Evolutionary conservation across 1,140 invertebrate genomes (phyloP), one percentile per base, ranked within the genome.

Genomic region (Cardiocondyla obscurior): DNA sequence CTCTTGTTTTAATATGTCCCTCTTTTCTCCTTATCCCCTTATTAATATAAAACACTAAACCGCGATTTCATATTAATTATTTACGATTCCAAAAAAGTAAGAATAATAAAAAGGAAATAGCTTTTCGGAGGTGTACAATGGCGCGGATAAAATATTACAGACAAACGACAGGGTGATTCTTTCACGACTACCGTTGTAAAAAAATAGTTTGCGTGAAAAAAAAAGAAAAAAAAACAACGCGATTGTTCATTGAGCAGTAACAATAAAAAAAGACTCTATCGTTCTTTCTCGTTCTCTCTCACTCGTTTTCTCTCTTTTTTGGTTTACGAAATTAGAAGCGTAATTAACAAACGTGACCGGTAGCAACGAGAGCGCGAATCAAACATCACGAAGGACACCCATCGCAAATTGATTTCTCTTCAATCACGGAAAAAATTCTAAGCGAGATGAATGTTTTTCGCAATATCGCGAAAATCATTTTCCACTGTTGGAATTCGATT

Each of bases 351-450:
- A 53, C 33, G 49, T 22, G 22, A 14, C 22, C 16, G 70, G 39
- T 67, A 67, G 22, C 49, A 53, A 39, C 62, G 33, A 51, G 33
- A 51, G 62, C 49, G 36, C 62, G 51, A 55, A 69, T 79, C 74
- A 53, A 67, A 79, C 36, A 39, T 14, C 62, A 62, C 74, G 22
- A 69, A 55, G 46, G 49, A 69, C 33, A 67, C 36, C 62, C 46
- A 69, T 69, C 33, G 74, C 49, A 16, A 79, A 79, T 79, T 79
- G 62, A 79, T 79, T 79, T 69, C 74, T 49, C 74, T 79, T 79
- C 74, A 79, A 79, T 79, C 62, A 55, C 74, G 46, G 33, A 69
- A 79, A 69, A 79, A 79, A 79, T 79, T 67, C 74, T 79, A 79
- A 69, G 74, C 74, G 74, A 42, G 49, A 79, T 53, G 74, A 79